Base-by-base conservation (phyloP, 1,140 invertebrate genomes). In the Diorhabda carinulata region DNA sequence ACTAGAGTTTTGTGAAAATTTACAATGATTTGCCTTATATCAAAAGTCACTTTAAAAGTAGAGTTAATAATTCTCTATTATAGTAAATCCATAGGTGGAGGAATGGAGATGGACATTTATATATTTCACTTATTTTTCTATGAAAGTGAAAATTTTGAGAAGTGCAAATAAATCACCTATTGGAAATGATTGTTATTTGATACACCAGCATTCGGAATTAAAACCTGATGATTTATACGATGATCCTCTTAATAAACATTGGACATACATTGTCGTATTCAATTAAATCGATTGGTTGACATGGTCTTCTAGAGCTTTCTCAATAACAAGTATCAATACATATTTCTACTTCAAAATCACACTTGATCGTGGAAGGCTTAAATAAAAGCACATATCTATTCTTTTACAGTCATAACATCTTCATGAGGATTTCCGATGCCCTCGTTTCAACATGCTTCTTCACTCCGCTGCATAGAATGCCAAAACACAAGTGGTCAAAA, bases 1-100 rank as follows among this genome's bases (percentile, higher is more conserved):
- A 72, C 71, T 72, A 72, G 45, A 67, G 58, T 69, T 72, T 57
- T 7, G 43, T 2, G 41, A 57, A 64, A 42, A 40, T 56, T 64
- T 56, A 64, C 63, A 64, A 64, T 56, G 9, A 10, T 56, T 41
- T 25, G 45, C 63, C 63, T 57, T 65, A 47, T 59, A 67, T 64
- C 62, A 64, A 62, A 70, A 66, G 42, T 64, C 59, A 7, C 69
- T 66, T 64, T 59, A 63, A 63, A 43, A 61, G 9, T 25, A 6
- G 6, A 64, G 4, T 59, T 56, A 44, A 58, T 69, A 40, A 58
- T 57, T 41, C 40, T 40, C 56, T 64, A 61, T 45, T 4, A 9
- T 43, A 10, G 5, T 66, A 65, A 70, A 66, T 70, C 42, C 7
- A 52, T 64, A 66, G 44, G 61, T 66, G n/a, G 47, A 52, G 47